Conservation (phyloP, 2,113 vertebrate genomes). For the Myotis davidii region DNA sequence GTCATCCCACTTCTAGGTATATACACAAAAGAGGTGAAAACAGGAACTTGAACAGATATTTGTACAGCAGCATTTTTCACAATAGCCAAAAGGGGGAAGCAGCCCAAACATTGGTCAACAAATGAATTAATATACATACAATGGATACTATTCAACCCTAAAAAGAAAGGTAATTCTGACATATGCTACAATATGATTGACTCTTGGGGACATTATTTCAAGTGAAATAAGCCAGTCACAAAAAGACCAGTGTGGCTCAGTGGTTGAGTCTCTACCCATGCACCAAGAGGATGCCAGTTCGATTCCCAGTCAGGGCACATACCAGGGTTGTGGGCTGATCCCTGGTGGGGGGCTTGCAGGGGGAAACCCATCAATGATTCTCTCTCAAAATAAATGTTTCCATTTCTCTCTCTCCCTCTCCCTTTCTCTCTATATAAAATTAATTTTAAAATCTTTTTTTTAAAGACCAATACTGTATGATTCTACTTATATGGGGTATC, state of each 20-base stretch:
- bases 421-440: too few species aligned
- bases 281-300: too few species aligned
- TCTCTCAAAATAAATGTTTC: too few species aligned
- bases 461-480: not conserved
- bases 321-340: too few species aligned
- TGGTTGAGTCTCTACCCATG: too few species aligned
- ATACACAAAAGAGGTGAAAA: not conserved
- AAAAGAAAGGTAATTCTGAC: conserved; percentile 4
- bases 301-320: too few species aligned
- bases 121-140: not conserved
- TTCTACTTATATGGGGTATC: not conserved
- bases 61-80: not conserved
- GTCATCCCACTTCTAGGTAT: not conserved
- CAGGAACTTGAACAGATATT: not conserved
- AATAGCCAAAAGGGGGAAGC: not conserved
- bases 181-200: not conserved
- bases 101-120: not conserved
- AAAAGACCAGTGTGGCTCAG: too few species aligned
- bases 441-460: too few species aligned
- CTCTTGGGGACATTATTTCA: not conserved
- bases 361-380: too few species aligned
- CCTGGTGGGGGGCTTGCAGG: too few species aligned
- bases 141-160: not conserved
- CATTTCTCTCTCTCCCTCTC: too few species aligned
- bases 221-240: not conserved